Evolutionary conservation across 1,140 invertebrate species (phyloP), one percentile per base, ranked within the genome.

Genomic region (Zaprionus vittiger): DNA sequence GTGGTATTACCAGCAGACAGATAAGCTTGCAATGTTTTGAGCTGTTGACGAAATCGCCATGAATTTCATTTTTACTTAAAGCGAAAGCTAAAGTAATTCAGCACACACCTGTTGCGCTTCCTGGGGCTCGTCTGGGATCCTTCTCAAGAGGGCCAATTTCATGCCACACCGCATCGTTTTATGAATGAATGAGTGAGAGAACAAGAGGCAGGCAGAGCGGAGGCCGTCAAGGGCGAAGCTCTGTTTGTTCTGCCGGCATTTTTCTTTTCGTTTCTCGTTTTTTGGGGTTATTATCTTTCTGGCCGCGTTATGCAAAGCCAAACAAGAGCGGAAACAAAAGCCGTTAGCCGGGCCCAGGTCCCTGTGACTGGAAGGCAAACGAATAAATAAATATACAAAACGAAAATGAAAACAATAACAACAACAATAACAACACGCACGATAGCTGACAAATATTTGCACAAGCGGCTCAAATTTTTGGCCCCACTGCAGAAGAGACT

Each of bases 141-240:
- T 61, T 34, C 24, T 56, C 11, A 65, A 72, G 56, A 57, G 31
- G 37, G 12, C n/a, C 55, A 76, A 76, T 76, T 65, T 41, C 0
- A 37, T 37, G 67, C 20, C 74, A 73, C 73, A 64, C 68, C 73
- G 68, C 9, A 24, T n/a, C 17, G 28, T 59, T 86, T 73, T 66
- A 74, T 89, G 79, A 89, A 89, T 80, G 85, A 80, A 77, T 4
- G 44, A 73, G 69, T 62, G 62, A 22, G 55, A n/a, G 47, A n/a
- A 12, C 38, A 9, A 5, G 17, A 9, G n/a, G 17, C 2, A 9
- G 11, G 47, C 17, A 47, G 34, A 28, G 6, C 9, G 9, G 9
- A 34, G 31, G 31, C 31, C 7, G 56, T 56, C 66, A 86, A 80
- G 79, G 79, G 57, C 66, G 28, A 66, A 28, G 11, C 15, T 17